phyloP scores from a whole-genome alignment of 2,888 invertebrate genomes.

The Heteromurus nitidus region DNA sequence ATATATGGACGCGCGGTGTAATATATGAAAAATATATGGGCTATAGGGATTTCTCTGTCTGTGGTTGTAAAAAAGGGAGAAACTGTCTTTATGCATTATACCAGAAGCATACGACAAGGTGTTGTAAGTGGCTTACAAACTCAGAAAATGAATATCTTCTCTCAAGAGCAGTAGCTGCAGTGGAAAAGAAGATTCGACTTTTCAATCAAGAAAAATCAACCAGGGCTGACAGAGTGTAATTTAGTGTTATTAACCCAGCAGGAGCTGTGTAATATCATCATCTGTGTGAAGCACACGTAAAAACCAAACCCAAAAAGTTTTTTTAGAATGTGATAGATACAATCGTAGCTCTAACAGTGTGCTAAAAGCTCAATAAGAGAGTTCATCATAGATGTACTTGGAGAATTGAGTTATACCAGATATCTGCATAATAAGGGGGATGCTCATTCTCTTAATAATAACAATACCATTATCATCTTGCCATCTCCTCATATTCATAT shows the following conservation, averaged over 20 bases:
- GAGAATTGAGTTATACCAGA: too few relatives aligned
- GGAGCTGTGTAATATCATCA: constrained; percentile 64
- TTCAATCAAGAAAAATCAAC: constrained; percentile 65
- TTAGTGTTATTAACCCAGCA: constrained; percentile 68
- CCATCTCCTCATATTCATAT: constrained; percentile 28
- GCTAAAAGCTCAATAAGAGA: too few relatives aligned
- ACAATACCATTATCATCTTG: constrained; percentile 27
- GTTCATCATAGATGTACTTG: too few relatives aligned
- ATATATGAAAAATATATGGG: too few relatives aligned
- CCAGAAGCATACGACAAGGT: background rate
- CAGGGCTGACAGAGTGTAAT: constrained; percentile 63
- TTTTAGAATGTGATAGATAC: too few relatives aligned
- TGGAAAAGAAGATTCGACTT: constrained; percentile 59
- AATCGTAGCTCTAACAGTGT: too few relatives aligned
- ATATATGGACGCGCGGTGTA: too few relatives aligned
- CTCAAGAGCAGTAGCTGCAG: constrained; percentile 33
- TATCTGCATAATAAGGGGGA: too few relatives aligned
- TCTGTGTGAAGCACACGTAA: constrained; percentile 40
- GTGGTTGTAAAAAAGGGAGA: constrained; percentile 3
- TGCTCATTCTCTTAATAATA: constrained; percentile 10
- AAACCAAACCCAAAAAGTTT: constrained; percentile 40
- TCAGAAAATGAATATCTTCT: background rate
- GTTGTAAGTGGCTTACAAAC: background rate
- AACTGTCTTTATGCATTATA: constrained; percentile 7
- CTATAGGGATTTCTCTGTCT: background rate